These are phyloP conservation scores for Trissolcus brochymenae DNA, from an alignment of 2,888 invertebrate species.

Conservation along the genomic window DNA sequence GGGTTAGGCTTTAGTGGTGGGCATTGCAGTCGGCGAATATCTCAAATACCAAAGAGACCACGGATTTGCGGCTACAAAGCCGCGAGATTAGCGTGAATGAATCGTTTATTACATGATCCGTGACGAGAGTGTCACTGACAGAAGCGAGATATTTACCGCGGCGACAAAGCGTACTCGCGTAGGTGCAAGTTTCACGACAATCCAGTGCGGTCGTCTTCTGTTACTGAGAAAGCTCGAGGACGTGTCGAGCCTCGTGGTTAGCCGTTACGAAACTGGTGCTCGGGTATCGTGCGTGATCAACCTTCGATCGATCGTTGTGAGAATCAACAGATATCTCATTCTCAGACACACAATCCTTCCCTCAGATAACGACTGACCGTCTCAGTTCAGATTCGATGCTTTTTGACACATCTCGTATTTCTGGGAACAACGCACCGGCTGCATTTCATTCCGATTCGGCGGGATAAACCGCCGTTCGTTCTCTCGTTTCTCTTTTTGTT, in stretches of 20 bases:
- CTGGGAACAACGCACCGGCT: conserved; percentile 37
- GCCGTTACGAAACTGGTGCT: conserved; percentile 44
- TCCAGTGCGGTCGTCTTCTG: conserved; percentile 48
- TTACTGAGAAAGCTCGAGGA: conserved; percentile 43
- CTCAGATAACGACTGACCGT: conserved; percentile 22
- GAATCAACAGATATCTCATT: conserved; percentile 52
- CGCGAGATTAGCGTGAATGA: conserved; percentile 25
- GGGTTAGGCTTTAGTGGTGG: no score
- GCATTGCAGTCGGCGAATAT: background rate
- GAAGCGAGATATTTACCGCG: background rate
- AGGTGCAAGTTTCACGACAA: conserved; percentile 26
- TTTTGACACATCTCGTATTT: conserved; percentile 54
- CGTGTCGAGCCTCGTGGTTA: conserved; percentile 34
- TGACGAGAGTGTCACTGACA: conserved; percentile 5
- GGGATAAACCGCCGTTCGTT: conserved; percentile 19
- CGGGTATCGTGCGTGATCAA: conserved; percentile 16
- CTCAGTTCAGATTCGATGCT: conserved; percentile 37
- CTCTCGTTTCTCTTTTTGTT: conserved; percentile 3
- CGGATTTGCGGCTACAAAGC: conserved; percentile 11
- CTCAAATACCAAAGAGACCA: conserved; percentile 3
- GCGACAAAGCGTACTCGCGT: conserved; percentile 15
- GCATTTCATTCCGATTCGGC: conserved; percentile 44
- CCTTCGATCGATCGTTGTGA: conserved; percentile 56
- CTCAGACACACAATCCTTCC: conserved; percentile 50
- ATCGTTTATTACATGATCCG: conserved; percentile 21